phyloP scores from a whole-genome alignment of 2,113 vertebrate species.

The Pedetes capensis region DNA sequence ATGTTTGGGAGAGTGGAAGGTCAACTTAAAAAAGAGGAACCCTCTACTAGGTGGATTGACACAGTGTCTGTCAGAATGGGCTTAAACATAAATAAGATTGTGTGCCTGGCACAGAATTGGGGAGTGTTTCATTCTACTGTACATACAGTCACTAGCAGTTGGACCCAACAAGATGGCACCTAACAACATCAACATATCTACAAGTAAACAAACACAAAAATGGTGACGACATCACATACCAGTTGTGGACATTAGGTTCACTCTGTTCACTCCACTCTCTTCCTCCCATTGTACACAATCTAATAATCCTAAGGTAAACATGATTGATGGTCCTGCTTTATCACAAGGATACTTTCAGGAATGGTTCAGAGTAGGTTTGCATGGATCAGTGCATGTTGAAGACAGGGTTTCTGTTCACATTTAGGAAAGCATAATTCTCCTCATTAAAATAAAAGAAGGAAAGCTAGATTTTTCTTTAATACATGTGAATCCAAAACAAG shows the following conservation, averaged over 20 bases:
- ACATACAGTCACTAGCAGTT: too few relatives aligned
- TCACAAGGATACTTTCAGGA: not conserved
- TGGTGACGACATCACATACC: not conserved
- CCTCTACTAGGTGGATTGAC: too few relatives aligned
- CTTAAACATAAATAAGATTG: too few relatives aligned
- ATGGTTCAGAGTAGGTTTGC: not conserved
- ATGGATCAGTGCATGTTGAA: not conserved
- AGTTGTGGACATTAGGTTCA: not conserved
- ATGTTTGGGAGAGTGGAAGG: too few relatives aligned
- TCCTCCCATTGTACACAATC: not conserved
- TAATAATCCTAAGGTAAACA: not conserved
- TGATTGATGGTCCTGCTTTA: not conserved
- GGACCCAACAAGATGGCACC: too few relatives aligned
- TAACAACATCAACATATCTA: too few relatives aligned
- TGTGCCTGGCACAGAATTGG: too few relatives aligned
- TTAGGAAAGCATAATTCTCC: not conserved
- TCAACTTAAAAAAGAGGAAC: too few relatives aligned
- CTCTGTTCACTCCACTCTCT: rapidly evolving
- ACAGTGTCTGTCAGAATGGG: too few relatives aligned
- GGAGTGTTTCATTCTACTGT: too few relatives aligned
- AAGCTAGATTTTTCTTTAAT: not conserved
- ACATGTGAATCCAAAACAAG: not conserved
- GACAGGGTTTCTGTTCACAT: not conserved
- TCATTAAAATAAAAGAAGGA: not conserved
- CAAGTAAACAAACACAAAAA: not conserved